phyloP scores from a whole-genome alignment of 2,888 invertebrate genomes.

The Papilio elwesi region DNA sequence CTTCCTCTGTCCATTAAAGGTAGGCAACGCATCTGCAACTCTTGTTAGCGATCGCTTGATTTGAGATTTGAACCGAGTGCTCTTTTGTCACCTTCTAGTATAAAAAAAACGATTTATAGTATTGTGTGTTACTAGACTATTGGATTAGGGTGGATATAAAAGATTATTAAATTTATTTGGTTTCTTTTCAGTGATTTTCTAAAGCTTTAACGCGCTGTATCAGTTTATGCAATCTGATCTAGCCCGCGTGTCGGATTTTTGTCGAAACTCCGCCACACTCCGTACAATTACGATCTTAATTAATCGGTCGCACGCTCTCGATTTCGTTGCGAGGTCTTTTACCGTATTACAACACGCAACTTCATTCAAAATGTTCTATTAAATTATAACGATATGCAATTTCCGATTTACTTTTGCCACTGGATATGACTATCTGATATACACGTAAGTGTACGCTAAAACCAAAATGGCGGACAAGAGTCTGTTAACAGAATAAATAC shows the following conservation, averaged over 20 bases:
- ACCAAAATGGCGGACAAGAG: too few species aligned
- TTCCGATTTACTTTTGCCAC: neutral
- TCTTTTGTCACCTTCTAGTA: too few species aligned
- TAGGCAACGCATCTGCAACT: too few species aligned
- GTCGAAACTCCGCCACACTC: constrained; percentile 30
- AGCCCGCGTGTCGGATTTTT: constrained; percentile 35
- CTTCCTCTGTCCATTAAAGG: too few species aligned
- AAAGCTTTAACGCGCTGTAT: constrained; percentile 12
- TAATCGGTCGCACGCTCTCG: constrained; percentile 50
- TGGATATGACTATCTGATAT: neutral
- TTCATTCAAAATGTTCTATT: constrained; percentile 34
- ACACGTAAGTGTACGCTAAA: too few species aligned
- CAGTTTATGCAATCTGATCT: constrained; percentile 32
- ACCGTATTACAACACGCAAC: constrained; percentile 44
- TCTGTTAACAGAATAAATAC: too few species aligned
- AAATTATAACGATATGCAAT: constrained; percentile 19
- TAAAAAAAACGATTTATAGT: too few species aligned
- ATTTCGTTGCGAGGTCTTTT: constrained; percentile 44
- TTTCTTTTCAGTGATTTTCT: neutral
- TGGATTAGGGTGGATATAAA: neutral
- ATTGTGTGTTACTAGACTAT: too few species aligned
- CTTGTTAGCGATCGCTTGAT: too few species aligned
- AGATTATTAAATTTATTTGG: neutral
- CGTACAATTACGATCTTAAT: constrained; percentile 30
- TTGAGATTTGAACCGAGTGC: too few species aligned